Percentiles rank a stretch among this genome's conserved stretches.
Evolutionary conservation across 2,113 vertebrate species (phyloP).

Genomic region (Calidris pygmaea): DNA sequence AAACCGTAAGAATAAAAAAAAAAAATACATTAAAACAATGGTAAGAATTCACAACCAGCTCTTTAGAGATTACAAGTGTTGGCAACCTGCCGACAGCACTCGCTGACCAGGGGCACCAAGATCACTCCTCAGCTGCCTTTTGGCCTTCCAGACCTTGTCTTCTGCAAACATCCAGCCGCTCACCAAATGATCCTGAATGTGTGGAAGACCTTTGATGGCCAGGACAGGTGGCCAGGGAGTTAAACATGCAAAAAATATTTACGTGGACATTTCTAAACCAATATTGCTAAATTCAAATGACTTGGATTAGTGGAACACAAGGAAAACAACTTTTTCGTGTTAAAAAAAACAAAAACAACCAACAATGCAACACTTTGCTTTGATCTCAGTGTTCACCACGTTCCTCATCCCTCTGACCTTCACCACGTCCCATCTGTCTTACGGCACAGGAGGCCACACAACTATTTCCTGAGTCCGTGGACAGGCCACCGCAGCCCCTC

Average conservation of each 20-base stretch:
- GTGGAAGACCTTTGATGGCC: neutral
- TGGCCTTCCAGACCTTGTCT: neutral
- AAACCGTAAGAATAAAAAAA: neutral
- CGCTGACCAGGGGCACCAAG: neutral
- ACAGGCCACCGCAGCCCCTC: neutral
- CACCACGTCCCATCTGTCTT: neutral
- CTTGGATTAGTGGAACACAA: neutral
- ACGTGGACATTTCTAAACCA: neutral
- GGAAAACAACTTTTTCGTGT: neutral
- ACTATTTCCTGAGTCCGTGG: neutral
- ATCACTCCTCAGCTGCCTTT: neutral
- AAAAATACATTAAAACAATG: neutral
- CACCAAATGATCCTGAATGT: fast-evolving
- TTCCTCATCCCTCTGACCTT: neutral
- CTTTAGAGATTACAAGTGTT: fast-evolving
- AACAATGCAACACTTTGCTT: fast-evolving
- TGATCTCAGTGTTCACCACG: neutral
- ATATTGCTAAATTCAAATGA: neutral
- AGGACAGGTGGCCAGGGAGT: too few species aligned
- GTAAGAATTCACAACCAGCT: neutral
- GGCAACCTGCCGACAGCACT: neutral
- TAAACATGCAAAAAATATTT: neutral
- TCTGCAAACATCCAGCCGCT: neutral
- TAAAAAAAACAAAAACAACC: neutral
- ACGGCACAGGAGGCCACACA: neutral